Base-by-base conservation (phyloP, 1,140 invertebrate genomes). In the Chelonus insularis region DNA sequence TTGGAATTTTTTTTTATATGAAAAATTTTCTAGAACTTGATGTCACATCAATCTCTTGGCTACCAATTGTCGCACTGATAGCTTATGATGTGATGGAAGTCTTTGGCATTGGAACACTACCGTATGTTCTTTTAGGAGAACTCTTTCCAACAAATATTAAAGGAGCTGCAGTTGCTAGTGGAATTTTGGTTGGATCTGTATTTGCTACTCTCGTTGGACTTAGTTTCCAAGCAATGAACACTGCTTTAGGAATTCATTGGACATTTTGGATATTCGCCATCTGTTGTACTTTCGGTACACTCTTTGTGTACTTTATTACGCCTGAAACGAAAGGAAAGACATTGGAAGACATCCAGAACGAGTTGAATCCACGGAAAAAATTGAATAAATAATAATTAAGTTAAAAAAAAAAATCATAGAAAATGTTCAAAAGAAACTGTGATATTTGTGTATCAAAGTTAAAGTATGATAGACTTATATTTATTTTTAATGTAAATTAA, bases 311-410 rank as follows among this genome's bases (percentile, higher is more conserved):
- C 41, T 77, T 86, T 55, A 79, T 88, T 3, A 80, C 91, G 1
- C 89, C 89, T 1, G 91, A 92, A 77, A 92, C 90, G 0, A 91
- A 90, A 68, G 89, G 89, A 1, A 85, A 87, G 39, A 85, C 83
- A 0, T 79, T 88, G 12, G 86, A 89, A 63, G 87, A 91, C 67
- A 89, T 92, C 20, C 85, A 86, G 66, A 62, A 34, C 5, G 60
- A 76, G 36, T 60, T 81, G 21, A 72, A 77, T 57, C 63, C 68
- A 18, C n/a, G 5, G 21, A 7, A 59, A 25, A 14, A 48, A 16
- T 16, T 16, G 14, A 9, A 43, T 14, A 8, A 18, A 1, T 14
- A 43, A 43, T 16, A 4, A 43, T 43, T 43, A 18, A 18, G 16
- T 8, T 16, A 9, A 43, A 18, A 43, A 43, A 16, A 43, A 7